Evolutionary conservation across 30 jellyfish, hydroid and myxozoan species (phyloP).

Genomic region (Hydractinia symbiolongicarpus): DNA sequence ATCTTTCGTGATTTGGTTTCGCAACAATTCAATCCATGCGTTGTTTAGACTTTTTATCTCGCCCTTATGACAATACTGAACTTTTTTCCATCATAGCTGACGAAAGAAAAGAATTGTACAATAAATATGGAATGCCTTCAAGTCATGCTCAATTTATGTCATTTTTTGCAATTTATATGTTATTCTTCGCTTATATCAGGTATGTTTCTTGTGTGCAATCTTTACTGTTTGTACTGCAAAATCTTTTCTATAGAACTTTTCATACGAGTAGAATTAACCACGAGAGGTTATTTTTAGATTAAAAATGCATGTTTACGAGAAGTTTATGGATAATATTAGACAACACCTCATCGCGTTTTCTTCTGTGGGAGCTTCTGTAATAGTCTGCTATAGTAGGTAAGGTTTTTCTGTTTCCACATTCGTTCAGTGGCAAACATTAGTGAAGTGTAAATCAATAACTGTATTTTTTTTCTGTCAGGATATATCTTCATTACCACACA

Average conservation of each 20-base stretch:
- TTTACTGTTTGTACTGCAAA: neutral
- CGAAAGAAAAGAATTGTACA: neutral
- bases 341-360: slow-evolving; percentile 60
- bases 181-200: slow-evolving; percentile 75
- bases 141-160: slow-evolving; percentile 94
- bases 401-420: neutral
- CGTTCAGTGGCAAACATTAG: neutral
- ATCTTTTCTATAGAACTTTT: neutral
- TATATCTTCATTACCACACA: slow-evolving; percentile 85
- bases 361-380: slow-evolving; percentile 42
- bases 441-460: too few species aligned
- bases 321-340: slow-evolving; percentile 51
- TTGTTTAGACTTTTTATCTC: too few species aligned
- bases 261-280: neutral
- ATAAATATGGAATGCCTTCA: slow-evolving; percentile 97
- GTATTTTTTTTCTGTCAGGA: slow-evolving; percentile 26
- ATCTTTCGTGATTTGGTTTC: too few species aligned
- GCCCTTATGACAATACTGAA: too few species aligned
- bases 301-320: slow-evolving; percentile 42
- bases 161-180: slow-evolving; percentile 72
- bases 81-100: neutral
- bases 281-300: slow-evolving; percentile 20
- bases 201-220: neutral
- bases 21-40: too few species aligned
- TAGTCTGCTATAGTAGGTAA: slow-evolving; percentile 80